Conservation (phyloP, 92 coral and sea anemone species). For the Phymanthus crucifer region DNA sequence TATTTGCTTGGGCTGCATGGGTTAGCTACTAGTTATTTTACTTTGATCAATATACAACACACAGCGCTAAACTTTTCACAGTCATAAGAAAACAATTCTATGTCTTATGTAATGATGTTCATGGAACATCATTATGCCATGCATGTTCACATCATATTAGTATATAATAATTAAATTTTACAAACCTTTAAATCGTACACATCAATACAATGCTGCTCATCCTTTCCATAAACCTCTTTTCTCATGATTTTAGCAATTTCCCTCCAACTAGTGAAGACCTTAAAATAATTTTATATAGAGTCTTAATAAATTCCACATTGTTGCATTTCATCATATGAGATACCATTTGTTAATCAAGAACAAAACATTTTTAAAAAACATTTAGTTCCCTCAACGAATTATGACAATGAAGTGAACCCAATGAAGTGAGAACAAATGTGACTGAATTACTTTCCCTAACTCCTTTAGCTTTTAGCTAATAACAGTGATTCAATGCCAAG, state of each 20-base stretch:
- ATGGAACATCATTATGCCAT: not conserved
- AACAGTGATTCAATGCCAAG: no score
- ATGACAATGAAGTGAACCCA: no score
- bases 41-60: not conserved
- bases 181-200: constrained; percentile 25
- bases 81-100: not conserved
- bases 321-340: not conserved
- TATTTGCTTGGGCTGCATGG: not conserved
- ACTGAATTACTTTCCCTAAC: no score
- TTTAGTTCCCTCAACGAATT: no score
- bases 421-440: no score
- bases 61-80: not conserved
- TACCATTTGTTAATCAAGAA: not conserved
- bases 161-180: not conserved
- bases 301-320: not conserved
- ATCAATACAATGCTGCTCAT: constrained; percentile 20
- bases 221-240: constrained; percentile 17
- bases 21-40: not conserved
- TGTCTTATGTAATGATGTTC: constrained; percentile 4
- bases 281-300: not conserved
- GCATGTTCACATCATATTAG: not conserved
- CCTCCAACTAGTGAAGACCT: constrained; percentile 22
- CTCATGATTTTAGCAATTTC: constrained; percentile 11
- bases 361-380: no score
- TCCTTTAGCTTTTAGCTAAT: no score